Evolutionary conservation across 2,888 invertebrate genomes (phyloP), one percentile per base, ranked within the genome.

Genomic region (Iphiclides podalirius): DNA sequence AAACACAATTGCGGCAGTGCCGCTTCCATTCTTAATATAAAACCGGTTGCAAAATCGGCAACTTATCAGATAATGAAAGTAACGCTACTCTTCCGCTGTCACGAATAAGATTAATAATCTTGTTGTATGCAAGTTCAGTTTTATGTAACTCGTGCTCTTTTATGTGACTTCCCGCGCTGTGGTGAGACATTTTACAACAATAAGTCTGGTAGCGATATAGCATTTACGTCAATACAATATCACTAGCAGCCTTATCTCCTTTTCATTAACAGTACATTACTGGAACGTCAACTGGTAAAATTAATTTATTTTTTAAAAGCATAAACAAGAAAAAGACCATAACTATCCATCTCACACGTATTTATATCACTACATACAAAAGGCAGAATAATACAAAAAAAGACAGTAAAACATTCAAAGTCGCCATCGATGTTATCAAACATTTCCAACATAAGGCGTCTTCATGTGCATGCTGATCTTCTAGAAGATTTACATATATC

Each of bases 51-150:
- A 13, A 39, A 34, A 35, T 43, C 20, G 38, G 38, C 48, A 42
- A 20, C 37, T 12, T 42, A 17, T 33, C 39, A 37, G 37, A 39
- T 47, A 35, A 52, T 39, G 35, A 43, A 38, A 48, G 38, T 42
- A 42, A 43, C 42, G 35, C 11, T 17, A 48, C 48, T 48, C 48
- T 38, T 43, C 38, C 26, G 49, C 43, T 11, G 26, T 43, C 33
- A 44, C 26, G 38, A 34, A 41, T 39, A 13, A 49, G 49, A 49
- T 49, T 49, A 39, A 43, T 39, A 49, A 23, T 39, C 39, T 16
- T 43, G 49, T 44, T 16, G 11, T 43, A 33, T 42, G 37, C 31
- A 34, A 44, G 43, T 44, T 49, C 43, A 38, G 38, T 38, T 47
- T 40, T 12, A 39, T 23, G 36, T 9, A 31, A 14, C 46, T 13